Evolutionary conservation across 2,888 invertebrate genomes (phyloP).

Genomic region (Sipha maydis): DNA sequence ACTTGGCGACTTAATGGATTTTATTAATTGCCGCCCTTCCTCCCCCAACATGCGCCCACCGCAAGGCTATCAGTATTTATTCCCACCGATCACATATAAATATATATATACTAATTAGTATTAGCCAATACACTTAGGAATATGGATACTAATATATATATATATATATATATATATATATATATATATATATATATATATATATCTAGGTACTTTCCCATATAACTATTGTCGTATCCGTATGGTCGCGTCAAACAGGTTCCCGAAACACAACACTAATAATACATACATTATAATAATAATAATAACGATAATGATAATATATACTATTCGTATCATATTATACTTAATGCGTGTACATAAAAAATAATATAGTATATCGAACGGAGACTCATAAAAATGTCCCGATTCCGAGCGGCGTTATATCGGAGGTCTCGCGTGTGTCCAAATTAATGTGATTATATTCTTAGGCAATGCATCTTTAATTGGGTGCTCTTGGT

Average conservation of each 20-base stretch:
- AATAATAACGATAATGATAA: too few relatives aligned
- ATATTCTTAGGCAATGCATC: background rate
- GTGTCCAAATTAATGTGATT: background rate
- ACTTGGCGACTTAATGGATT: slow-evolving; percentile 56
- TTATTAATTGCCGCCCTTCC: slow-evolving; percentile 57
- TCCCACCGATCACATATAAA: background rate
- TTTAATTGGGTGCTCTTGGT: background rate
- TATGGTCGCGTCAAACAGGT: slow-evolving; percentile 39
- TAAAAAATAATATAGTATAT: background rate
- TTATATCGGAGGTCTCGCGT: slow-evolving; percentile 6
- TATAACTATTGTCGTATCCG: slow-evolving; percentile 41
- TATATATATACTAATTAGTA: slow-evolving; percentile 27
- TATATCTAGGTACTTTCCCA: background rate
- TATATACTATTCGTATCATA: background rate
- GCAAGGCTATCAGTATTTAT: background rate
- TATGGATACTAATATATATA: background rate
- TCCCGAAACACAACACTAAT: slow-evolving; percentile 38
- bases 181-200: too few relatives aligned
- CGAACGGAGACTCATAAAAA: background rate
- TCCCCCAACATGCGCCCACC: slow-evolving; percentile 17
- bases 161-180: too few relatives aligned
- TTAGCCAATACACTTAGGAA: slow-evolving; percentile 38
- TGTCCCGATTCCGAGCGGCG: background rate
- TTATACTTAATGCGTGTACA: background rate
- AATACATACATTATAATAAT: background rate